phyloP scores from a whole-genome alignment of 2,113 vertebrate genomes.

The Tenebrosternarchus preto region DNA sequence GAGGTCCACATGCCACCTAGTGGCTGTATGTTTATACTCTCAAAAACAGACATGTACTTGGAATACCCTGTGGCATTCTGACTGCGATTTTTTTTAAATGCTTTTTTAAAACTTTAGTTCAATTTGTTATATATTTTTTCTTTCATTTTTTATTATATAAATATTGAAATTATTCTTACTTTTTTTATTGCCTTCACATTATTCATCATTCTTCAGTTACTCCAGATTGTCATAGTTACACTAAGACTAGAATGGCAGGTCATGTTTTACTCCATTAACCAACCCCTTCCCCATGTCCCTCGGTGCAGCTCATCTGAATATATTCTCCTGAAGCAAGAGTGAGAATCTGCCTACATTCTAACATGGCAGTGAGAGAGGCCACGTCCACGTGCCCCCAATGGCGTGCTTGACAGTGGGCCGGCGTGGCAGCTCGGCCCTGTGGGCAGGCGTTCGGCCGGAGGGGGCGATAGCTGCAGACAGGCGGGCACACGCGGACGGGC shows the following conservation, averaged over 20 bases:
- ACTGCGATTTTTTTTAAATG: background rate
- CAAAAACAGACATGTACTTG: too few species aligned
- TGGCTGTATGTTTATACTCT: background rate
- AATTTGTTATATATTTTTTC: background rate
- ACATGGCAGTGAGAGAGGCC: constrained; percentile 52
- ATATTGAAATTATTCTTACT: too few species aligned
- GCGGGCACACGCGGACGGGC: constrained; percentile 80
- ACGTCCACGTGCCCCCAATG: constrained; percentile 71
- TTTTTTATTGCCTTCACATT: background rate
- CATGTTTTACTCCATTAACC: constrained; percentile 66
- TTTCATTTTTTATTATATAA: background rate
- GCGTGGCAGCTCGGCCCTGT: constrained; percentile 74
- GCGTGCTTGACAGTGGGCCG: constrained; percentile 76
- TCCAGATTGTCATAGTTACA: background rate
- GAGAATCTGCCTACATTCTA: constrained; percentile 70
- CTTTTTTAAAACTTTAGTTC: background rate
- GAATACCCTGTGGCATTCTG: background rate
- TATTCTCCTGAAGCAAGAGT: constrained; percentile 42
- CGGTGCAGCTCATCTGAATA: constrained; percentile 69
- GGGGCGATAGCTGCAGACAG: constrained; percentile 52
- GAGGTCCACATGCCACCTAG: constrained; percentile 43
- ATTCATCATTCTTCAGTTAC: background rate
- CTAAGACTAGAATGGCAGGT: constrained; percentile 42
- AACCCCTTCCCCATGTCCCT: constrained; percentile 63
- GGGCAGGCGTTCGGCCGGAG: constrained; percentile 57